Percentiles rank a stretch among this genome's conserved stretches.
phyloP scores from a whole-genome alignment of 2,888 invertebrate species.

The Steinernema hermaphroditum region DNA sequence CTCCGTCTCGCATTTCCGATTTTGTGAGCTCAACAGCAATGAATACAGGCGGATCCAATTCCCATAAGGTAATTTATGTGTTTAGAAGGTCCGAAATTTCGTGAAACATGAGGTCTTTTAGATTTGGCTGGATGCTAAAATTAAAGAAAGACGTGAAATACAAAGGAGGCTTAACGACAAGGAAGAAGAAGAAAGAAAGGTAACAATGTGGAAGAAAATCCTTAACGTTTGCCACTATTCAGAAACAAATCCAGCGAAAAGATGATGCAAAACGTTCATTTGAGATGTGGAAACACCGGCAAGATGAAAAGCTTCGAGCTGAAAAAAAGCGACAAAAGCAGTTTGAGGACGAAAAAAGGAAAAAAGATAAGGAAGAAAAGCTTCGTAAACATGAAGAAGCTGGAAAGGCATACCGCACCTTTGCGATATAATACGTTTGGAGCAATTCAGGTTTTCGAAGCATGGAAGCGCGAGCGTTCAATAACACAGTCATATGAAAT shows the following conservation, averaged over 20 bases:
- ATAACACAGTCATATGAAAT: background rate
- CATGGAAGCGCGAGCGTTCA: background rate
- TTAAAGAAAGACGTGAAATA: background rate
- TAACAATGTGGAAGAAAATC: too few relatives aligned
- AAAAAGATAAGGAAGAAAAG: background rate
- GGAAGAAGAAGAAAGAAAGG: background rate
- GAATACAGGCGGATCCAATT: background rate
- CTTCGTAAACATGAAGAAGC: slow-evolving; percentile 9
- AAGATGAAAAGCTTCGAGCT: slow-evolving; percentile 33
- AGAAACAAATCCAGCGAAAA: background rate
- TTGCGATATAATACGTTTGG: background rate
- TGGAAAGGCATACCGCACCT: background rate
- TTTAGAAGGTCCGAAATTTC: too few relatives aligned
- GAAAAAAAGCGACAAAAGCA: slow-evolving; percentile 6
- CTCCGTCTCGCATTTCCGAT: background rate
- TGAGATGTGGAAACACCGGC: slow-evolving; percentile 34
- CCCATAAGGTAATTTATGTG: slow-evolving; percentile 4
- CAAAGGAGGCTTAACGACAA: background rate
- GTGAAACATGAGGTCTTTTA: background rate
- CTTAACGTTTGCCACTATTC: background rate
- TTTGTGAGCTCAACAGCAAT: background rate
- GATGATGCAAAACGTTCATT: slow-evolving; percentile 30
- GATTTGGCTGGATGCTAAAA: background rate
- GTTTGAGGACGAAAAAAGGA: background rate
- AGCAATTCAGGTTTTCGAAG: slow-evolving; percentile 17